A percentile compares a stretch with the other conserved stretches of the same genome.
These are phyloP conservation scores for Syngnathus rostellatus DNA, from an alignment of 2,797 vertebrate species.

Conservation along the genomic window DNA sequence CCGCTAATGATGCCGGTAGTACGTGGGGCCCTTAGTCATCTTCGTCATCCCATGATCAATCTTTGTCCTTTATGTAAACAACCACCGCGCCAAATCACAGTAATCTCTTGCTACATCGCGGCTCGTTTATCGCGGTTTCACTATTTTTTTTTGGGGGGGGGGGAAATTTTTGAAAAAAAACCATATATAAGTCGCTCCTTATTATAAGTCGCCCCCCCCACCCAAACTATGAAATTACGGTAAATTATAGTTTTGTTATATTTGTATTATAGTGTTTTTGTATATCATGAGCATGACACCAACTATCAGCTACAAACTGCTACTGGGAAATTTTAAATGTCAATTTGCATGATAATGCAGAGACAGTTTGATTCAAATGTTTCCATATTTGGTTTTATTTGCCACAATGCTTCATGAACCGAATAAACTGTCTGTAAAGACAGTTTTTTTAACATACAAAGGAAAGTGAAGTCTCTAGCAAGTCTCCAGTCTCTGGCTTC, in stretches of 20 bases:
- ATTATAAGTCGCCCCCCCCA: too few species aligned
- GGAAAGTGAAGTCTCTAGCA: constrained; percentile 29
- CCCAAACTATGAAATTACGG: too few species aligned
- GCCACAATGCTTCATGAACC: constrained; percentile 10
- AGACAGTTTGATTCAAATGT: background rate
- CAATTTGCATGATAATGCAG: background rate
- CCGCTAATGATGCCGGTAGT: too few species aligned
- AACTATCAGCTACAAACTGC: background rate
- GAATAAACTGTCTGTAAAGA: background rate
- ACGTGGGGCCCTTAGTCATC: too few species aligned
- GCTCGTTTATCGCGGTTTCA: too few species aligned
- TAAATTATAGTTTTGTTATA: constrained; percentile 25
- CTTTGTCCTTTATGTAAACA: too few species aligned
- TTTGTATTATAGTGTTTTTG: constrained; percentile 1
- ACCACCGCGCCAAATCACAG: too few species aligned
- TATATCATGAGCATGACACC: background rate
- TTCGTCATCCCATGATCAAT: too few species aligned
- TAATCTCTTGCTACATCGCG: too few species aligned
- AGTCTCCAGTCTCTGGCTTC: constrained; percentile 20
- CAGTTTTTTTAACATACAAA: constrained; percentile 14
- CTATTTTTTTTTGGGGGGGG: too few species aligned
- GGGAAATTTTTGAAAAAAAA: too few species aligned
- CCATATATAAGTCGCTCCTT: too few species aligned
- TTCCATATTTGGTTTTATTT: background rate
- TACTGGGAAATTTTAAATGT: background rate